A percentile compares a stretch with the other conserved stretches of the same genome.
phyloP scores from a whole-genome alignment of 2,797 vertebrate genomes.

The Lepus oiostolus region DNA sequence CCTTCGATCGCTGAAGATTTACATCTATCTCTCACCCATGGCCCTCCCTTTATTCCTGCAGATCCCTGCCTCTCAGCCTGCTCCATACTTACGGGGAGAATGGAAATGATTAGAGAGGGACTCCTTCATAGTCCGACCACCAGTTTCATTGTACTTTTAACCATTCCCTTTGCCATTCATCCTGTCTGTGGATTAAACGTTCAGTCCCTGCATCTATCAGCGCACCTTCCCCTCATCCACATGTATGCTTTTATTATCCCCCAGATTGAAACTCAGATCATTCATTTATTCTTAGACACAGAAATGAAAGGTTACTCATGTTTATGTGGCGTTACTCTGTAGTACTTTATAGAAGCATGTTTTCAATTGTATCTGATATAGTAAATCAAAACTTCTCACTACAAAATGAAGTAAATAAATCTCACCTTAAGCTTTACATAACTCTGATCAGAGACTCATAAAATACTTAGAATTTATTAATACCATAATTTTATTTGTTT shows the following conservation, averaged over 20 bases:
- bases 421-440: conserved; percentile 40
- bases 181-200: not conserved
- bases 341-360: conserved; percentile 46
- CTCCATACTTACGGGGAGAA: not conserved
- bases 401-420: conserved; percentile 66
- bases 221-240: not conserved
- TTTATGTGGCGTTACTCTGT: conserved; percentile 50
- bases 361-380: conserved; percentile 63
- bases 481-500: conserved; percentile 64
- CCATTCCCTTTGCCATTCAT: not conserved
- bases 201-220: not conserved
- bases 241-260: not conserved
- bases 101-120: not conserved
- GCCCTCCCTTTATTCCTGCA: not conserved
- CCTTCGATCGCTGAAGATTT: not conserved
- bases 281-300: not conserved
- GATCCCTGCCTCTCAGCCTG: not conserved
- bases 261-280: not conserved
- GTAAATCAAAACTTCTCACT: conserved; percentile 55
- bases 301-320: not conserved
- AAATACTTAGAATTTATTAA: conserved; percentile 65
- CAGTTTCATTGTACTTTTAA: not conserved
- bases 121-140: not conserved
- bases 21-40: not conserved
- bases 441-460: conserved; percentile 30